Conservation (phyloP, 2,888 invertebrate genomes). For the Dryomyza anilis region DNA sequence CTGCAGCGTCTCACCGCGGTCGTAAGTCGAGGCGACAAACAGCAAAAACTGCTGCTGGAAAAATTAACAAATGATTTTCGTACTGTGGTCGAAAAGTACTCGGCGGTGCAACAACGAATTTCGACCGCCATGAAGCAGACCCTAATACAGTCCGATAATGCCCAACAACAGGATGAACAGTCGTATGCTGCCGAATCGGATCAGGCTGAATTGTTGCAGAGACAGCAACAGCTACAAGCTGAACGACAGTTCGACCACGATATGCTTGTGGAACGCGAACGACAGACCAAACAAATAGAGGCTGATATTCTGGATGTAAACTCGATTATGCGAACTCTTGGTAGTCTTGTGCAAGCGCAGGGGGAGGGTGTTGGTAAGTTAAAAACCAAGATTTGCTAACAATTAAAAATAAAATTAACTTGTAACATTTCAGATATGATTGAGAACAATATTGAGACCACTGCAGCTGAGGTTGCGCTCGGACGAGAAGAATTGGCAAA, state of each 20-base stretch:
- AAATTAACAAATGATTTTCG: conserved; percentile 82
- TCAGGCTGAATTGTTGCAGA: conserved; percentile 54
- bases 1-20: conserved; percentile 74
- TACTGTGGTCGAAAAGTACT: conserved; percentile 78
- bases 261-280: conserved; percentile 79
- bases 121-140: conserved; percentile 69
- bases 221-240: conserved; percentile 49
- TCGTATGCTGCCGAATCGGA: conserved; percentile 41
- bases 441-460: conserved; percentile 79
- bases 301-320: conserved; percentile 82
- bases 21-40: conserved; percentile 75
- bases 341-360: conserved; percentile 74
- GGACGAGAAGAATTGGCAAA: conserved; percentile 80
- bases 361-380: conserved; percentile 74
- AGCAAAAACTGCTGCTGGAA: conserved; percentile 82
- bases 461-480: conserved; percentile 76
- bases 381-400: neutral
- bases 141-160: conserved; percentile 44
- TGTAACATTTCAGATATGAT: conserved; percentile 72
- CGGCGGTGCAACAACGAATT: conserved; percentile 77
- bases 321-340: conserved; percentile 79
- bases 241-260: conserved; percentile 77
- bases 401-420: neutral
- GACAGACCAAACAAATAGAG: conserved; percentile 80
- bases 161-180: conserved; percentile 40